A percentile compares a stretch with the other conserved stretches of the same genome.
Evolutionary conservation across 2,888 invertebrate species (phyloP).

Genomic region (Gymnocheta viridis): DNA sequence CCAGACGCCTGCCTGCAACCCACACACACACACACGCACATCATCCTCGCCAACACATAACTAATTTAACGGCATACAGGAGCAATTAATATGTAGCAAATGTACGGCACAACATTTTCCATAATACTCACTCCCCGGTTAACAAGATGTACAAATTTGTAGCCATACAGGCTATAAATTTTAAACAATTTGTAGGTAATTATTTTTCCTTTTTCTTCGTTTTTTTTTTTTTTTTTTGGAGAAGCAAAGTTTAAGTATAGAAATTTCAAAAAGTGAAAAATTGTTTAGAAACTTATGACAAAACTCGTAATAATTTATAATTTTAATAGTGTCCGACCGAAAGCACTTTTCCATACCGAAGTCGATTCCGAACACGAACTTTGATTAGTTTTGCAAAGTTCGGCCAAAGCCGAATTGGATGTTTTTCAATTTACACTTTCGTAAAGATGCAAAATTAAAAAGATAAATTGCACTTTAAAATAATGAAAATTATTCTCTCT

Average conservation of each 20-base stretch:
- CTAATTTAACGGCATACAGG: background rate
- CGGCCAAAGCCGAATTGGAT: too few species aligned
- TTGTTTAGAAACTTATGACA: background rate
- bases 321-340: background rate
- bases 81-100: slow-evolving; percentile 44
- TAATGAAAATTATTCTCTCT: too few species aligned
- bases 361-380: too few species aligned
- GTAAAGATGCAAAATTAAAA: too few species aligned
- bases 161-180: slow-evolving; percentile 24
- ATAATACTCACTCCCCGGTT: slow-evolving; percentile 1
- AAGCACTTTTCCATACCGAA: too few species aligned
- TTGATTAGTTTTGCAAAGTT: too few species aligned
- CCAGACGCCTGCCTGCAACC: slow-evolving; percentile 32
- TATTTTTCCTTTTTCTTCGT: background rate
- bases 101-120: background rate
- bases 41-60: too few species aligned
- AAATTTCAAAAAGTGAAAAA: background rate
- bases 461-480: too few species aligned
- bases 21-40: background rate
- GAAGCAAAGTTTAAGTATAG: background rate
- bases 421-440: too few species aligned
- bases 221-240: background rate
- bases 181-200: slow-evolving; percentile 11
- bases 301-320: background rate
- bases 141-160: slow-evolving; percentile 32